Percentiles rank a stretch among this genome's conserved stretches.
phyloP scores from a whole-genome alignment of 1,140 invertebrate species.

The Calephelis nemesis region DNA sequence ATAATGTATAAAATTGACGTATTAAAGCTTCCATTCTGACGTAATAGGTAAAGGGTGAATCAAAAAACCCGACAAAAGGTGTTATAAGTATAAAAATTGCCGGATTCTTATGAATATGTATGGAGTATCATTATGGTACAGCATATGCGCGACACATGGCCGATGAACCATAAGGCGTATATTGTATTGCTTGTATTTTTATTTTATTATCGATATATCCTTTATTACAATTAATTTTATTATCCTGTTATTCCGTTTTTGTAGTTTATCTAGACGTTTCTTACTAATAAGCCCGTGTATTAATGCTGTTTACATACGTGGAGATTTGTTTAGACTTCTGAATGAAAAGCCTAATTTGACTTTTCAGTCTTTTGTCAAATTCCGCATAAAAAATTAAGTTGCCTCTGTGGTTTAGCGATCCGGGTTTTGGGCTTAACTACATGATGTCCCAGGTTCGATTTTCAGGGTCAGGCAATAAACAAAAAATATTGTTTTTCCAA shows the following conservation, averaged over 20 bases:
- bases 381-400: too few relatives aligned
- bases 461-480: too few relatives aligned
- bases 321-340: too few relatives aligned
- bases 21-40: conserved; percentile 46
- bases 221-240: conserved; percentile 19
- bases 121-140: conserved; percentile 49
- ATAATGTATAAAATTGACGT: conserved; percentile 52
- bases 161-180: conserved; percentile 59
- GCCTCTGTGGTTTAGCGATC: too few relatives aligned
- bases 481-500: too few relatives aligned
- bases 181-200: conserved; percentile 49
- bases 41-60: conserved; percentile 48
- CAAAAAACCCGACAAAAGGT: conserved; percentile 56
- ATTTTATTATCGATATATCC: conserved; percentile 47
- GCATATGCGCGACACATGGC: conserved; percentile 66
- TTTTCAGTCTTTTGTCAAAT: too few relatives aligned
- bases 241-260: background rate
- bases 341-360: too few relatives aligned
- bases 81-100: conserved; percentile 49
- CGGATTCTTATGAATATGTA: conserved; percentile 59
- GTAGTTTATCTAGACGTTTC: too few relatives aligned
- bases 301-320: too few relatives aligned
- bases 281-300: too few relatives aligned
- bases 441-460: too few relatives aligned
- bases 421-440: too few relatives aligned